Base-by-base conservation (phyloP, 2,888 invertebrate genomes). In the Terebella lapidaria region DNA sequence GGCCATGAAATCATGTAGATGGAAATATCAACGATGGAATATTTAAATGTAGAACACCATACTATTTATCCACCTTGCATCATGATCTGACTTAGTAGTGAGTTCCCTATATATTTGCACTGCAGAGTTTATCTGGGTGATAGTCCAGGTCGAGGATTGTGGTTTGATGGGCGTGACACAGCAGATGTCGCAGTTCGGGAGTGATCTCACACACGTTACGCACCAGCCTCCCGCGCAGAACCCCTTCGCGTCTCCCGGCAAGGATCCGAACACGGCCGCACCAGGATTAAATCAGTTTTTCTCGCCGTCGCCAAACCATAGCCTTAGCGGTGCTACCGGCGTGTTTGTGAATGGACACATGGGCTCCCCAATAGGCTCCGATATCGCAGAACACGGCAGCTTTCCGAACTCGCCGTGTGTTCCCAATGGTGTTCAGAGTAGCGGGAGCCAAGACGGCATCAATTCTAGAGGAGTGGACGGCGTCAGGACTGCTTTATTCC, bases 81-180 rank as follows among this genome's bases (percentile, higher is more conserved):
- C n/a, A n/a, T n/a, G n/a, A n/a, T n/a, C n/a, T n/a, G n/a, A n/a
- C n/a, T n/a, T n/a, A n/a, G n/a, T n/a, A n/a, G n/a, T n/a, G n/a
- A n/a, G n/a, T n/a, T n/a, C n/a, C n/a, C n/a, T n/a, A n/a, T n/a
- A n/a, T n/a, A n/a, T n/a, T n/a, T n/a, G n/a, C n/a, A n/a, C n/a
- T 75, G 60, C 79, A 91, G 91, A 92, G 81, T 85, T 88, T 59
- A 86, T 92, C 75, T 90, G 89, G 89, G 87, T 88, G 65, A 89
- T 91, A 76, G 83, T 92, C 56, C 87, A 87, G 52, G 92, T 92
- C 42, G 89, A 88, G 65, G 89, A 90, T 72, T 87, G 87, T 75
- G 90, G 90, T 68, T 87, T 91, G 42, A 84, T 91, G 80, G 89
- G 88, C 58, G 83, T 91, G 61, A 90, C 90, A 60, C 89, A 91